Conservation (phyloP, 2,888 invertebrate genomes). For the Pheosia gnoma region DNA sequence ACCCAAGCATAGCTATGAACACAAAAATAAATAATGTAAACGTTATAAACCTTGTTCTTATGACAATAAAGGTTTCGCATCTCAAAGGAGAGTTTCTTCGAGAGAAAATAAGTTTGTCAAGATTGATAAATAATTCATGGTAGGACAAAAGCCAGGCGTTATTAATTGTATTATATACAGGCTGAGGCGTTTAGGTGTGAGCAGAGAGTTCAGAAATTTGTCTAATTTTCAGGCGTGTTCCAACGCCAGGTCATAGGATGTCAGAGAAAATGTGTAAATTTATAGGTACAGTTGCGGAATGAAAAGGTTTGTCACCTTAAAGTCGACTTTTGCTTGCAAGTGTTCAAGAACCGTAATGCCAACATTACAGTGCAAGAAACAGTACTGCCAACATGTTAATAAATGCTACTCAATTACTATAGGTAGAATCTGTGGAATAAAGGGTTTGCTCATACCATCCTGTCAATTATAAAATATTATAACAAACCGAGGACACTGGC, state of each 20-base stretch:
- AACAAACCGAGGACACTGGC: no score
- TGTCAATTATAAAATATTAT: no score
- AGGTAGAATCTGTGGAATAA: no score
- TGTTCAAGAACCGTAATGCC: no score
- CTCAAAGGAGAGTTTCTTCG: background rate
- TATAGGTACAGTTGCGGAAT: background rate
- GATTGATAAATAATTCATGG: slow-evolving; percentile 6
- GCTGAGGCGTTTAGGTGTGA: background rate
- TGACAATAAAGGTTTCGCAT: background rate
- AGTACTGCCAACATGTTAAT: no score
- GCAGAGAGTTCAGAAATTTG: background rate
- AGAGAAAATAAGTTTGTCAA: slow-evolving; percentile 1
- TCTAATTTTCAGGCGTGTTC: slow-evolving; percentile 1
- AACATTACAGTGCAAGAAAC: no score
- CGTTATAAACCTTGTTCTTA: background rate
- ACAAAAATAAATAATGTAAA: background rate
- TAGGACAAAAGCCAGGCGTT: slow-evolving; percentile 1
- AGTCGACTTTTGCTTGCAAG: no score
- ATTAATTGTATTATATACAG: slow-evolving; percentile 5
- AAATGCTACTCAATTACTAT: no score
- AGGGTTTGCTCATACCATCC: no score
- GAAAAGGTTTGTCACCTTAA: no score
- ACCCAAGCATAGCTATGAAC: background rate
- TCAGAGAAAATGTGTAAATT: background rate
- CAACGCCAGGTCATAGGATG: background rate